These are phyloP conservation scores for Andrena marginata DNA, from an alignment of 2,888 invertebrate genomes.

Conservation along the genomic window DNA sequence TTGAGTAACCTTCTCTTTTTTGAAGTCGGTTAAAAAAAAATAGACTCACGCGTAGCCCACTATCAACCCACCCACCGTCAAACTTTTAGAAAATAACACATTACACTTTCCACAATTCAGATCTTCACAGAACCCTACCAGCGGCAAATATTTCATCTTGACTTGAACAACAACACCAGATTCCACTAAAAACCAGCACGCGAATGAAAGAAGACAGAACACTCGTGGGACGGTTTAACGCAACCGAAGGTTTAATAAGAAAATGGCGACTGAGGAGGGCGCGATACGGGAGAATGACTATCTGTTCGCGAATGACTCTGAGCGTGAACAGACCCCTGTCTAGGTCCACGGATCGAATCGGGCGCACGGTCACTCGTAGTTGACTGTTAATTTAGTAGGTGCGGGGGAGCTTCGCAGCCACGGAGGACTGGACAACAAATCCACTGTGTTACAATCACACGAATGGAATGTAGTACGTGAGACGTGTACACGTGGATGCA, in stretches of 20 bases:
- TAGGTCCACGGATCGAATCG: neutral
- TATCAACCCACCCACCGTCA: too few species aligned
- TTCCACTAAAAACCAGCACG: too few species aligned
- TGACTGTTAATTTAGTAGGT: conserved; percentile 33
- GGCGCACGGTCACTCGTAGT: neutral
- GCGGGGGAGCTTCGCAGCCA: conserved; percentile 5
- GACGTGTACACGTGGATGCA: conserved; percentile 9
- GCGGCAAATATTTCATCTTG: too few species aligned
- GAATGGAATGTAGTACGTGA: conserved; percentile 41
- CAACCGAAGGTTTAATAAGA: neutral
- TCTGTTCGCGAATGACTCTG: neutral
- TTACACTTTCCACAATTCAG: too few species aligned
- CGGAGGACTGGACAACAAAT: conserved; percentile 32
- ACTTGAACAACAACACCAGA: too few species aligned
- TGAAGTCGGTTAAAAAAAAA: too few species aligned
- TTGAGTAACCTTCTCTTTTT: too few species aligned
- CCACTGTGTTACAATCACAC: conserved; percentile 35
- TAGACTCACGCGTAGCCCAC: too few species aligned
- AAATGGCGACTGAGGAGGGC: neutral
- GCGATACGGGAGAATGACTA: neutral
- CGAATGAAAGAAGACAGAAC: too few species aligned
- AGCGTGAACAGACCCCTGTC: neutral
- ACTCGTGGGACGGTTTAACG: neutral
- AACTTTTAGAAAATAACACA: too few species aligned
- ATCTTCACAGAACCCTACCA: too few species aligned